A percentile compares a stretch with the other conserved stretches of the same genome.
Evolutionary conservation across 2,797 vertebrate genomes (phyloP).

Genomic region (Xiphorhynchus erythropygius): DNA sequence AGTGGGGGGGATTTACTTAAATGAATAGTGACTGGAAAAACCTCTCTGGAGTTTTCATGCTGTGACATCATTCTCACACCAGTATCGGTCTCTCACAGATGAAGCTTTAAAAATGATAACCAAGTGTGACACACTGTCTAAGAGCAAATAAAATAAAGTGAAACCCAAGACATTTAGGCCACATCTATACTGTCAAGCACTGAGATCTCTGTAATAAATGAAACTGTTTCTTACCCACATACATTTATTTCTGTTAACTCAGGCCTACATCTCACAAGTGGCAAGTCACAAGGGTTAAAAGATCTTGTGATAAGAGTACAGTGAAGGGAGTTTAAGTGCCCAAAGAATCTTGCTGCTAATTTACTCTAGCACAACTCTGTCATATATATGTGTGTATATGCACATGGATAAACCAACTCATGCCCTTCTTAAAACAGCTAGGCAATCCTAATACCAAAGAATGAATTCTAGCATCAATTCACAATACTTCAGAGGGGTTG

Average conservation of each 20-base stretch:
- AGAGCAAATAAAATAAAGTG: background rate
- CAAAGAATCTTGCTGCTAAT: background rate
- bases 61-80: background rate
- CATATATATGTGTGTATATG: background rate
- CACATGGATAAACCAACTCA: background rate
- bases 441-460: background rate
- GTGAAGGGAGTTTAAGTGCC: background rate
- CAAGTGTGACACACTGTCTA: background rate
- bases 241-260: background rate
- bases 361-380: background rate
- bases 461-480: background rate
- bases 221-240: background rate
- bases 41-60: background rate
- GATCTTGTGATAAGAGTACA: background rate
- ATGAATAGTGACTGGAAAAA: background rate
- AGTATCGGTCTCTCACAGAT: background rate
- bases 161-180: background rate
- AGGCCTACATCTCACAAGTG: background rate
- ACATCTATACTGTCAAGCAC: background rate
- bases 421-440: background rate
- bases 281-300: background rate
- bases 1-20: background rate
- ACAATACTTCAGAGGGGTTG: background rate
- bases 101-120: slow-evolving; percentile 8
- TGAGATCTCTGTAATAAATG: background rate